phyloP scores from a whole-genome alignment of 1,140 invertebrate genomes.

The Daktulosphaira vitifoliae region DNA sequence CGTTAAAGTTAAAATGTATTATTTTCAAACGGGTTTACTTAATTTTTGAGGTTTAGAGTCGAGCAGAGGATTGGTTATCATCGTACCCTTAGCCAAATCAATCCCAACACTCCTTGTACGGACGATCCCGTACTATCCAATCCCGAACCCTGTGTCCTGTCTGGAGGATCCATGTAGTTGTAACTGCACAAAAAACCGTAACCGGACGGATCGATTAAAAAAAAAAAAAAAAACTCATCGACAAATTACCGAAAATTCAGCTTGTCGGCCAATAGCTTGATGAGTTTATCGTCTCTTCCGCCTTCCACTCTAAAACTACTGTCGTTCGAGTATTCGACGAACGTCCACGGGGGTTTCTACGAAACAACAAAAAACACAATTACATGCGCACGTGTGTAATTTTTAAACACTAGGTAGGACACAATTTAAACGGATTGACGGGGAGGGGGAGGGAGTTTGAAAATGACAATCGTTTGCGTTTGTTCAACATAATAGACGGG shows the following conservation, averaged over 20 bases:
- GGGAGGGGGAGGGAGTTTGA: too few species aligned
- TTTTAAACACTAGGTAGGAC: not conserved
- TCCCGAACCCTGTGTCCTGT: constrained; percentile 57
- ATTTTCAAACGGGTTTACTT: too few species aligned
- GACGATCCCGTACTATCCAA: constrained; percentile 38
- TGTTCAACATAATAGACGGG: too few species aligned
- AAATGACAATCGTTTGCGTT: too few species aligned
- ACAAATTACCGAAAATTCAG: constrained; percentile 53
- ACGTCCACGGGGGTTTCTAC: constrained; percentile 64
- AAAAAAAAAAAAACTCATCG: not conserved
- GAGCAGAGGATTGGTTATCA: not conserved
- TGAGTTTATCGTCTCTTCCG: constrained; percentile 57
- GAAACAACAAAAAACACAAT: constrained; percentile 22
- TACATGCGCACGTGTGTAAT: too few species aligned
- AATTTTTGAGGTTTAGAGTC: not conserved
- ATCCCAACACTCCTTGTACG: constrained; percentile 56
- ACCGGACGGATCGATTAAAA: not conserved
- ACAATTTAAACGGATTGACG: not conserved
- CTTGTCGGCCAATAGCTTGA: constrained; percentile 52
- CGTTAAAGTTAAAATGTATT: not conserved
- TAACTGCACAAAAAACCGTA: constrained; percentile 45
- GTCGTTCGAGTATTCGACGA: constrained; percentile 53
- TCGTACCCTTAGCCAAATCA: constrained; percentile 54
- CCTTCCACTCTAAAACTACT: constrained; percentile 53
- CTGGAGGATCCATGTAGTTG: constrained; percentile 58